Percentiles rank a stretch among this genome's conserved stretches.
phyloP scores from a whole-genome alignment of 1,140 invertebrate genomes.

The Calycopis cecrops region DNA sequence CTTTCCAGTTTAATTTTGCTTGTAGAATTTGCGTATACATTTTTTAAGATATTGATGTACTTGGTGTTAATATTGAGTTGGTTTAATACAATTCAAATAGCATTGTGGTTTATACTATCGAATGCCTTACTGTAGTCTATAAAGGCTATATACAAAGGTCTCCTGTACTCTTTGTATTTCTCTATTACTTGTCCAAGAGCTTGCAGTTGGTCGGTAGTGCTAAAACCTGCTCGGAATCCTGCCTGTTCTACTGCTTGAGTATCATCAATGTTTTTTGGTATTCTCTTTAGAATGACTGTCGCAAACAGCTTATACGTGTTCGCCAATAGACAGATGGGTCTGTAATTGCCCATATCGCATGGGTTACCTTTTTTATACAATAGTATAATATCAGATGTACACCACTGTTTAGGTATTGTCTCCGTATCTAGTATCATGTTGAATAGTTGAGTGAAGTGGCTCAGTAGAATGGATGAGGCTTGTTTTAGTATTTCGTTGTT shows the following conservation, averaged over 20 bases:
- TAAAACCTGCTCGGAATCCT: too few species aligned
- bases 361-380: slow-evolving; percentile 21
- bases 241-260: too few species aligned
- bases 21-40: neutral
- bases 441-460: slow-evolving; percentile 19
- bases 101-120: too few species aligned
- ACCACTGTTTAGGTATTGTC: slow-evolving; percentile 14
- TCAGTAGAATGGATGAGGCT: slow-evolving; percentile 15
- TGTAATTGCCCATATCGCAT: slow-evolving; percentile 9
- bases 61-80: too few species aligned
- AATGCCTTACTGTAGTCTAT: too few species aligned
- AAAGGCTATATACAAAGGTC: too few species aligned
- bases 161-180: too few species aligned
- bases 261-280: too few species aligned
- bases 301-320: slow-evolving; percentile 30
- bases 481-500: slow-evolving; percentile 25
- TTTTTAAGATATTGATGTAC: too few species aligned
- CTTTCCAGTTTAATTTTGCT: neutral
- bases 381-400: slow-evolving; percentile 19
- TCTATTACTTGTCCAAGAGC: too few species aligned
- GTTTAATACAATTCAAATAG: too few species aligned
- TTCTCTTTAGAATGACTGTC: neutral
- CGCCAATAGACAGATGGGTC: slow-evolving; percentile 9
- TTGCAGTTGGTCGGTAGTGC: too few species aligned
- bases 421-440: slow-evolving; percentile 26